phyloP scores from a whole-genome alignment of 2,888 invertebrate species.

The Agonopterix alstromeriana region DNA sequence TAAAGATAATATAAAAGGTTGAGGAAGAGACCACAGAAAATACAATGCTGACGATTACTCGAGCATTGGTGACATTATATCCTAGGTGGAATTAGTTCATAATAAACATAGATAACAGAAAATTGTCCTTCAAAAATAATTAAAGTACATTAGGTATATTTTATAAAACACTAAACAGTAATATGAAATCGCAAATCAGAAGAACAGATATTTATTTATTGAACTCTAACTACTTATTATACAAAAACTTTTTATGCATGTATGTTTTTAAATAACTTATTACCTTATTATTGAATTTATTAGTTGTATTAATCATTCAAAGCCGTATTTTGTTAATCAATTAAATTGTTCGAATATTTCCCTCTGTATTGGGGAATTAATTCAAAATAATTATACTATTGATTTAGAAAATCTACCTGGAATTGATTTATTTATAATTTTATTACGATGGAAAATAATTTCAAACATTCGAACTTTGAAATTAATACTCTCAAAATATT shows the following conservation, averaged over 20 bases:
- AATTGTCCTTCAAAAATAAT: neutral
- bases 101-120: neutral
- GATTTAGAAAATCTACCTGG: too few relatives aligned
- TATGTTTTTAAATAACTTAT: slow-evolving; percentile 54
- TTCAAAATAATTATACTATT: too few relatives aligned
- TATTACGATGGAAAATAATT: too few relatives aligned
- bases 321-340: too few relatives aligned
- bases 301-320: too few relatives aligned
- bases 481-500: too few relatives aligned
- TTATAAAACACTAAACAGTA: slow-evolving; percentile 14
- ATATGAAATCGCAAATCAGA: slow-evolving; percentile 24
- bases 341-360: too few relatives aligned
- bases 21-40: neutral
- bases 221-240: slow-evolving; percentile 69
- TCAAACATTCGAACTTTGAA: too few relatives aligned
- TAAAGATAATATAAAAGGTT: neutral
- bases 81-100: neutral
- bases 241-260: slow-evolving; percentile 62
- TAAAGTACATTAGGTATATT: slow-evolving; percentile 2
- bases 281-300: slow-evolving; percentile 20
- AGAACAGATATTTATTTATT: slow-evolving; percentile 34
- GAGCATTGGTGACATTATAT: neutral
- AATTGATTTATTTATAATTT: too few relatives aligned
- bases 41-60: neutral
- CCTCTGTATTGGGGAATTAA: too few relatives aligned